phyloP scores from a whole-genome alignment of 1,140 invertebrate genomes.

The Scaptomyza pallida region DNA sequence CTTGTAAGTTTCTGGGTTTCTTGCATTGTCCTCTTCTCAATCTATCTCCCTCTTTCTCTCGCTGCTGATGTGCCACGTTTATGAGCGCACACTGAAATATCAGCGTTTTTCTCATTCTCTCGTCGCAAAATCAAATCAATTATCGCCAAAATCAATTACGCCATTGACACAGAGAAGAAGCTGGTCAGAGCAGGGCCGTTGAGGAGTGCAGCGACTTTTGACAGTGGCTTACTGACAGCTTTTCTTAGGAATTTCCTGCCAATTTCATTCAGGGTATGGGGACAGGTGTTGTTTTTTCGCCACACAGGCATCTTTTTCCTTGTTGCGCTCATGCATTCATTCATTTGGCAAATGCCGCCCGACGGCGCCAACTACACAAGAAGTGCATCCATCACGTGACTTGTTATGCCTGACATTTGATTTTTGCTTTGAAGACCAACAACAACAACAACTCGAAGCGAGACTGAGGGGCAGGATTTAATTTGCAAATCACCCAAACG shows the following conservation, averaged over 20 bases:
- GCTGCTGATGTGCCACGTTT: constrained; percentile 70
- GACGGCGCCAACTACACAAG: constrained; percentile 33
- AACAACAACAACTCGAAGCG: not conserved
- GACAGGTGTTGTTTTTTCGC: not conserved
- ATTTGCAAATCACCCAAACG: constrained; percentile 54
- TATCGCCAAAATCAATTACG: constrained; percentile 72
- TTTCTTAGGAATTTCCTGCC: constrained; percentile 26
- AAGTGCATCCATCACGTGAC: constrained; percentile 57
- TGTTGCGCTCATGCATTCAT: constrained; percentile 2
- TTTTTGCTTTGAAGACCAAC: constrained; percentile 46
- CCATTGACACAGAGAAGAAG: constrained; percentile 31
- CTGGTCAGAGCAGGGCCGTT: not conserved
- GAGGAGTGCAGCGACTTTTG: not conserved
- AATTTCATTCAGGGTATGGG: constrained; percentile 21
- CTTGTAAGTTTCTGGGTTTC: constrained; percentile 7
- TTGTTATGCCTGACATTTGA: constrained; percentile 54
- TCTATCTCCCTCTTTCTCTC: constrained; percentile 1
- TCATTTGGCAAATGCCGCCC: constrained; percentile 11
- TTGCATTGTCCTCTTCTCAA: constrained; percentile 26
- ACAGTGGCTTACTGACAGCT: constrained; percentile 22
- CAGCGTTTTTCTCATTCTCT: constrained; percentile 63
- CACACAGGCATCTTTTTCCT: not conserved
- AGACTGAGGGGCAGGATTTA: constrained; percentile 7
- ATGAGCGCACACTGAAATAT: constrained; percentile 62
- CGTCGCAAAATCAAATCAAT: constrained; percentile 67